phyloP scores from a whole-genome alignment of 2,888 invertebrate genomes.

The Glyphotaelius pellucidus region DNA sequence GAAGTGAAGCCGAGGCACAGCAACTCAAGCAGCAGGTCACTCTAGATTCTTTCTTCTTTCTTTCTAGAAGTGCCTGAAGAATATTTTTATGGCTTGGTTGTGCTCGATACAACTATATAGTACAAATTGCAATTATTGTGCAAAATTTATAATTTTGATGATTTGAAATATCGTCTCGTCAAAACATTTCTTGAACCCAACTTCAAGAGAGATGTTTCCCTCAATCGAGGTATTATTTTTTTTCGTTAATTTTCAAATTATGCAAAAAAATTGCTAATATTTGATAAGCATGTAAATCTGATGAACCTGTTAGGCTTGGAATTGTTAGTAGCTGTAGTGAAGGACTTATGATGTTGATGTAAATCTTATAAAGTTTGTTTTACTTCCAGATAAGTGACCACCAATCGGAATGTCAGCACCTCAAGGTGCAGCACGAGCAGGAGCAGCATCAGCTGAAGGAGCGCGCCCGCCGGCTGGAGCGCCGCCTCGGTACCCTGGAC shows the following conservation, averaged over 20 bases:
- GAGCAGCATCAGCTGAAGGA: constrained; percentile 81
- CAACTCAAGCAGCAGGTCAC: constrained; percentile 64
- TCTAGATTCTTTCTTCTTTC: not conserved
- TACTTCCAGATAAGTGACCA: constrained; percentile 61
- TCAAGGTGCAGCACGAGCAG: constrained; percentile 76
- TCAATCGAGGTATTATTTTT: too few relatives aligned
- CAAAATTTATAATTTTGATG: too few relatives aligned
- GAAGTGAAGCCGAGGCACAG: constrained; percentile 61
- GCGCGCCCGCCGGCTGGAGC: constrained; percentile 84
- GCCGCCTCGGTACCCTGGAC: constrained; percentile 85
- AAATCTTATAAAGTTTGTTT: not conserved
- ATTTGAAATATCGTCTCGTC: too few relatives aligned
- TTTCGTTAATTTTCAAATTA: too few relatives aligned
- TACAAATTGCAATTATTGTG: not conserved
- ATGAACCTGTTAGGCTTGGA: too few relatives aligned
- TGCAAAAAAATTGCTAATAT: too few relatives aligned
- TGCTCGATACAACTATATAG: not conserved
- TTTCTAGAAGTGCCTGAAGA: not conserved
- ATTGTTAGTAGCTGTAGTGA: too few relatives aligned
- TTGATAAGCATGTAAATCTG: too few relatives aligned
- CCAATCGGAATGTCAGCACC: constrained; percentile 71
- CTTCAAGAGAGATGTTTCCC: too few relatives aligned
- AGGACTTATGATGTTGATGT: not conserved
- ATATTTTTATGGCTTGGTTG: not conserved
- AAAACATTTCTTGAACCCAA: too few relatives aligned